phyloP scores from a whole-genome alignment of 2,797 vertebrate genomes.

The Alfaro cultratus region DNA sequence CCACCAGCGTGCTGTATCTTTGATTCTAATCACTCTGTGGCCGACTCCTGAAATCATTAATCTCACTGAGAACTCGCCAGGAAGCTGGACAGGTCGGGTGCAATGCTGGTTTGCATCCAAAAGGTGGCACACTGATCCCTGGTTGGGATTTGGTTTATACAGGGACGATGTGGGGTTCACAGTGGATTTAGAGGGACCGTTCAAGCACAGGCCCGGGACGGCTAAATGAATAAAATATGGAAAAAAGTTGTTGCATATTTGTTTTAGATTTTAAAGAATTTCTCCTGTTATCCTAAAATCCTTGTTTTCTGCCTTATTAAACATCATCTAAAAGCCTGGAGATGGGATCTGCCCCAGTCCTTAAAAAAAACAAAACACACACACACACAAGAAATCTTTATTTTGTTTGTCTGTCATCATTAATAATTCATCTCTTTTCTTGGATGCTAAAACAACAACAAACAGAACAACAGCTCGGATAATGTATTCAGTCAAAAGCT shows the following conservation, averaged over 20 bases:
- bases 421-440: slow-evolving; percentile 80
- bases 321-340: slow-evolving; percentile 30
- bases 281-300: background rate
- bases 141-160: slow-evolving; percentile 27
- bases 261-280: background rate
- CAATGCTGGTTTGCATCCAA: slow-evolving; percentile 51
- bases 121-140: slow-evolving; percentile 72
- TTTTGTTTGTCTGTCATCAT: slow-evolving; percentile 68
- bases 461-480: slow-evolving; percentile 82
- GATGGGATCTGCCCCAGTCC: slow-evolving; percentile 28
- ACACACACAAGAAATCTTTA: slow-evolving; percentile 3
- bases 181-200: slow-evolving; percentile 6
- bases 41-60: slow-evolving; percentile 27
- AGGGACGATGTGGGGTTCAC: background rate
- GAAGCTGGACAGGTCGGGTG: slow-evolving; percentile 33
- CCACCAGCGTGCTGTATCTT: slow-evolving; percentile 3
- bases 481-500: slow-evolving; percentile 83
- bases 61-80: slow-evolving; percentile 16
- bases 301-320: background rate
- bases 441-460: slow-evolving; percentile 81
- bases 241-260: slow-evolving; percentile 8
- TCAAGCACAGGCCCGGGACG: slow-evolving; percentile 4
- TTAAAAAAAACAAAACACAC: slow-evolving; percentile 11
- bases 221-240: background rate
- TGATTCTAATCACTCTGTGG: slow-evolving; percentile 25